Conservation (phyloP, 2,113 vertebrate genomes). For the Poecilia latipinna region DNA sequence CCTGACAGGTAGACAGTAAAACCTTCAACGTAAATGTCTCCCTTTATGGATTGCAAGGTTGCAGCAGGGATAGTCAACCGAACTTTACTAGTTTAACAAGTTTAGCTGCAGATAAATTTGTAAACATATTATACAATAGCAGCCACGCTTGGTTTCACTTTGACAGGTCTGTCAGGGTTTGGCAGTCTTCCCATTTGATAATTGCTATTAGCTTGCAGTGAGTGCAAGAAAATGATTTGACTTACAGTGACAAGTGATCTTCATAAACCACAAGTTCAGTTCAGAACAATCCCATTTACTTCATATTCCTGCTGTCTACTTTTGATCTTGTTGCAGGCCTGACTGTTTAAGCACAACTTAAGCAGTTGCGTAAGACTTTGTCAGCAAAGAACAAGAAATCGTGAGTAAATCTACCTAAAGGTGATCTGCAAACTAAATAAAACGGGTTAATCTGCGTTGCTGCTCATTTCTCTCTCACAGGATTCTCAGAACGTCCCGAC, state of each 20-base stretch:
- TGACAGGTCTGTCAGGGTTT: background rate
- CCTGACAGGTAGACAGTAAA: background rate
- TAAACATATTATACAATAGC: background rate
- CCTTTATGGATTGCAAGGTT: no score
- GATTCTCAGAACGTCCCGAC: background rate
- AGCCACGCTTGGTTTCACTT: background rate
- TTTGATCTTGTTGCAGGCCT: background rate
- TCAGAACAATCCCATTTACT: no score
- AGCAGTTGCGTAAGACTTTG: no score
- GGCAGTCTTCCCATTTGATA: background rate
- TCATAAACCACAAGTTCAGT: background rate
- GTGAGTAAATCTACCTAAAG: background rate
- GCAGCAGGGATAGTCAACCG: no score
- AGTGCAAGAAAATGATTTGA: no score
- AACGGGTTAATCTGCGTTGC: background rate
- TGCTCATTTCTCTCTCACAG: background rate
- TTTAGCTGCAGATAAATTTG: background rate
- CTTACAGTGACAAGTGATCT: background rate
- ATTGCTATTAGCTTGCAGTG: background rate
- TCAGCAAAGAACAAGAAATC: background rate
- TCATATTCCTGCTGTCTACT: background rate
- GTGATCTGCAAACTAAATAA: background rate
- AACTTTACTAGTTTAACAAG: background rate
- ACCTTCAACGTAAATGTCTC: no score
- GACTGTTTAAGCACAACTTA: background rate